A percentile compares a stretch with the other conserved stretches of the same genome.
Conservation (phyloP, 2,113 vertebrate genomes). For the Tauraco erythrolophus region DNA sequence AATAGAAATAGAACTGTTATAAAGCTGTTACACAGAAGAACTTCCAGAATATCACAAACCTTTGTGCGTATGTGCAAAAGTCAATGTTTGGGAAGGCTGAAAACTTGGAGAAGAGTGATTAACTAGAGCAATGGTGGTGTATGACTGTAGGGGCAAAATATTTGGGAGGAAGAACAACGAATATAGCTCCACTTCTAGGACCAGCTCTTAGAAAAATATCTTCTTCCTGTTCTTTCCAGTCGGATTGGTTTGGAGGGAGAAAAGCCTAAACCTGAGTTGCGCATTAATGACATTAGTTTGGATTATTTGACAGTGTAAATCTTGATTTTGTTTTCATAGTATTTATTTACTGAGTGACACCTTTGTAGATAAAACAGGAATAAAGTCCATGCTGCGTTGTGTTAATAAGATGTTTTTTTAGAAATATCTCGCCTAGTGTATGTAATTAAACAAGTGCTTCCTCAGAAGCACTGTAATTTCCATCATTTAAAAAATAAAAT, state of each 20-base stretch:
- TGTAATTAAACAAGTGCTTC: not conserved
- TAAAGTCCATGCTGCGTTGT: not conserved
- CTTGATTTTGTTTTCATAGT: not conserved
- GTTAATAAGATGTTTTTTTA: not conserved
- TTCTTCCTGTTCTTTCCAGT: not conserved
- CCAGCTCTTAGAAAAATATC: not conserved
- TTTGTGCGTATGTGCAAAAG: fast-evolving
- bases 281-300: not conserved
- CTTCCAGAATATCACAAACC: not conserved
- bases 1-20: not conserved
- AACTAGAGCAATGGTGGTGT: not conserved
- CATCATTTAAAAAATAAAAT: not conserved
- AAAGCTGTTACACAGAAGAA: not conserved
- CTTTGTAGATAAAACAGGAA: not conserved
- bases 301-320: not conserved
- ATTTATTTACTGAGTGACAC: not conserved
- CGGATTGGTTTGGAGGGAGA: not conserved
- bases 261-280: not conserved
- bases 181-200: not conserved
- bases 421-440: not conserved
- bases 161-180: not conserved
- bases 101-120: not conserved
- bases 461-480: not conserved
- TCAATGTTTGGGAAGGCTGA: not conserved
- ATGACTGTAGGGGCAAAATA: not conserved